Evolutionary conservation across 2,113 vertebrate genomes (phyloP).

Genomic region (Caranx melampygus): DNA sequence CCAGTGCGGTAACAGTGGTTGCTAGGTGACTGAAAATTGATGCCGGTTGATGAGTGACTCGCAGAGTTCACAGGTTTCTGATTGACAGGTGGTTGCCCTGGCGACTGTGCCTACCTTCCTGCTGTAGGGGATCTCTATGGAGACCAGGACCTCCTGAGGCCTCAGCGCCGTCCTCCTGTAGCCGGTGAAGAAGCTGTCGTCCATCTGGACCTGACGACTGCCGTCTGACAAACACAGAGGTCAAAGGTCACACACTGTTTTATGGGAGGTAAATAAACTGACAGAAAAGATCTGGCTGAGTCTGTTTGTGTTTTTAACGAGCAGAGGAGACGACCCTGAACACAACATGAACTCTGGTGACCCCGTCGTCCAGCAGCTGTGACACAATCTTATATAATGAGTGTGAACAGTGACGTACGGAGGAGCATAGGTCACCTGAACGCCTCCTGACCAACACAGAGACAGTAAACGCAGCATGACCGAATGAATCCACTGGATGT

Average conservation of each 20-base stretch:
- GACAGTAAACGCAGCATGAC: neutral
- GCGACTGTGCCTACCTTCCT: slow-evolving; percentile 80
- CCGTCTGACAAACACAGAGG: slow-evolving; percentile 80
- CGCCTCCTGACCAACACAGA: neutral
- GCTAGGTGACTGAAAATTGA: neutral
- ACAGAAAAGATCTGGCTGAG: too few species aligned
- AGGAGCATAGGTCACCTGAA: neutral
- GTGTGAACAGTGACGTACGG: neutral
- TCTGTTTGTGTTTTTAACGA: neutral
- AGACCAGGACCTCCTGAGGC: slow-evolving; percentile 90
- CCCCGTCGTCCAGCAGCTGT: neutral
- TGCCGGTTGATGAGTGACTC: neutral
- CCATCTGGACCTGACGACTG: slow-evolving; percentile 87
- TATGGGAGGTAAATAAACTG: too few species aligned
- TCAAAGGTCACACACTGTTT: slow-evolving; percentile 20
- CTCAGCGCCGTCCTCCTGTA: slow-evolving; percentile 90
- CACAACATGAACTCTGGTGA: neutral
- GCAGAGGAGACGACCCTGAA: neutral
- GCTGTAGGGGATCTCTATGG: slow-evolving; percentile 91
- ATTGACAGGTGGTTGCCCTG: neutral
- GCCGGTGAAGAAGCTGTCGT: slow-evolving; percentile 90
- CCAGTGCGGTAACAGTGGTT: neutral
- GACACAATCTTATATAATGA: neutral
- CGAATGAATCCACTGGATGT: neutral
- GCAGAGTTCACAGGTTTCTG: too few species aligned